A percentile compares a stretch with the other conserved stretches of the same genome.
phyloP scores from a whole-genome alignment of 1,140 invertebrate species.

The Micrasema longulum region DNA sequence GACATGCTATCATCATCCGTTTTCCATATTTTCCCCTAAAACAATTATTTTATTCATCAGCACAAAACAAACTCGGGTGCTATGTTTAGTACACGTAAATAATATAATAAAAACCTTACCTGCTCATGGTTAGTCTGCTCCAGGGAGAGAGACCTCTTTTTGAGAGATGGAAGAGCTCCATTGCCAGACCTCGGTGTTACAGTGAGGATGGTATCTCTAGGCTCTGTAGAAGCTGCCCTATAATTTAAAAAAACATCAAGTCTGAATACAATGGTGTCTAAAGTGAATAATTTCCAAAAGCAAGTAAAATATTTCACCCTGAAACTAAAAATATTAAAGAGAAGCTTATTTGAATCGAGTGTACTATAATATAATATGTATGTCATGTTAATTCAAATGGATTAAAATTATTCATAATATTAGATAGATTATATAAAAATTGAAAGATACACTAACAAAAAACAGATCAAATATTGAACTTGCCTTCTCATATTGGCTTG shows the following conservation, averaged over 20 bases:
- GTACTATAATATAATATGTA: too few relatives aligned
- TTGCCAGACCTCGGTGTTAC: conserved; percentile 59
- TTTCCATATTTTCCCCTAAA: conserved; percentile 73
- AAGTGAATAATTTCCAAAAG: too few relatives aligned
- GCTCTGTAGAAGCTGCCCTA: conserved; percentile 66
- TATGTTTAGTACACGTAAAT: not conserved
- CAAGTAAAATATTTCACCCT: too few relatives aligned
- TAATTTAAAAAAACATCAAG: too few relatives aligned
- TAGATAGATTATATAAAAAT: not conserved
- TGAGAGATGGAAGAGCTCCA: conserved; percentile 61
- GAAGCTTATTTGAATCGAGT: too few relatives aligned
- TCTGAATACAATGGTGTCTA: too few relatives aligned
- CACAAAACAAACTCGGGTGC: not conserved
- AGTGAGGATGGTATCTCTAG: conserved; percentile 61
- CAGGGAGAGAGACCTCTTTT: conserved; percentile 66
- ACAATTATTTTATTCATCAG: conserved; percentile 1
- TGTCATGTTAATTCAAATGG: too few relatives aligned
- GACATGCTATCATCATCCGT: conserved; percentile 83
- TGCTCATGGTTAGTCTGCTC: conserved; percentile 71
- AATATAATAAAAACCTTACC: conserved; percentile 62
- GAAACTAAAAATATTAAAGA: too few relatives aligned
- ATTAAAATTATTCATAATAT: too few relatives aligned
- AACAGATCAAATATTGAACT: not conserved
- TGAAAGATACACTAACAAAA: not conserved
- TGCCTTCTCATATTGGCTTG: conserved; percentile 61